Conservation (phyloP, 1,140 invertebrate genomes). For the Drosophila hydei region DNA sequence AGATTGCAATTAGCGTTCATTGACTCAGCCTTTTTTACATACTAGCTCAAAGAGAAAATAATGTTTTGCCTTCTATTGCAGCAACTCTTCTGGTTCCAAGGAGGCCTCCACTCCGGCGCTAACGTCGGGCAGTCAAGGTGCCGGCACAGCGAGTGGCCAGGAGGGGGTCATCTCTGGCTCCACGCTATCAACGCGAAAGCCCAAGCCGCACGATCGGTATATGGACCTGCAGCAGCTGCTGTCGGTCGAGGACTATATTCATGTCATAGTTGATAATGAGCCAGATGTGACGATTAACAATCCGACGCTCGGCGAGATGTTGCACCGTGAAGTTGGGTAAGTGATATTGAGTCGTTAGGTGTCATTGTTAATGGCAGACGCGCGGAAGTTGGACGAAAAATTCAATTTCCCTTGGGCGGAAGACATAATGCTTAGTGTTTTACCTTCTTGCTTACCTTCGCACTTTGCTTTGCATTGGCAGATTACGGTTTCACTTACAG, state of each 20-base stretch:
- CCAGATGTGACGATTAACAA: conserved; percentile 85
- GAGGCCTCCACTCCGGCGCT: conserved; percentile 78
- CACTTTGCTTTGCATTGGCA: conserved; percentile 24
- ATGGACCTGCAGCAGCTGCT: conserved; percentile 84
- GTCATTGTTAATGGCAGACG: conserved; percentile 39
- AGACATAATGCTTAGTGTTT: conserved; percentile 74
- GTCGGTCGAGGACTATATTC: conserved; percentile 62
- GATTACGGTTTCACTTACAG: conserved; percentile 38
- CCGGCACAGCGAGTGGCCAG: conserved; percentile 58
- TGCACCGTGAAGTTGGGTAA: conserved; percentile 87
- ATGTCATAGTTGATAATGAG: conserved; percentile 84
- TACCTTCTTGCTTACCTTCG: conserved; percentile 31
- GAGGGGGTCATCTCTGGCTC: conserved; percentile 39
- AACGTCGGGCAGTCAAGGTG: conserved; percentile 68
- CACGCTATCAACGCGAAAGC: conserved; percentile 61
- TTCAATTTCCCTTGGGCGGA: conserved; percentile 76
- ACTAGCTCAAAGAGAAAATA: conserved; percentile 33
- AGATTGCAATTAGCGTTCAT: conserved; percentile 55
- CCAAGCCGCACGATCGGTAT: conserved; percentile 85
- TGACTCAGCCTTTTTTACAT: conserved; percentile 51
- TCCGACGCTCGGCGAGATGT: conserved; percentile 88
- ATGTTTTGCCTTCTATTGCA: conserved; percentile 54
- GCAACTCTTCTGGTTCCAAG: conserved; percentile 83
- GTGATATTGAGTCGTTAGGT: conserved; percentile 60
- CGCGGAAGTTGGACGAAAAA: conserved; percentile 51